phyloP scores from a whole-genome alignment of 2,888 invertebrate species.

The Pocota personata region DNA sequence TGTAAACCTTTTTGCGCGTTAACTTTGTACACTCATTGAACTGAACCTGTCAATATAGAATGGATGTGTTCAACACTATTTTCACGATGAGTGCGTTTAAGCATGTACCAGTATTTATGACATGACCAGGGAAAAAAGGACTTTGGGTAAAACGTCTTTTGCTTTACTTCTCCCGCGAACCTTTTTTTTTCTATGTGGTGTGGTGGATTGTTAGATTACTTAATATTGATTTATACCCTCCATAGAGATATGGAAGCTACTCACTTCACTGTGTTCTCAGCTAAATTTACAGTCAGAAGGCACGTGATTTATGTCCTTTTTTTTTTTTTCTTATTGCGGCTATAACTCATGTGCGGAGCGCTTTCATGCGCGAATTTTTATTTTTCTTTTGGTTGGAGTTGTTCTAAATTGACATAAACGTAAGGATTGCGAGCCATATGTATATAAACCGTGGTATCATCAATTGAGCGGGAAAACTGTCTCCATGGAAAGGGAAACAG shows the following conservation, averaged over 20 bases:
- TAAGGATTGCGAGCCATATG: background rate
- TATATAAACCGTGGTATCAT: too few relatives aligned
- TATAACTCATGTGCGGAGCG: background rate
- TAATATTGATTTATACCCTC: slow-evolving; percentile 8
- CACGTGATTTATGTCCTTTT: slow-evolving; percentile 23
- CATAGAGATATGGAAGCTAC: background rate
- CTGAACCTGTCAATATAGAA: too few relatives aligned
- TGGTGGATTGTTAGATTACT: too few relatives aligned
- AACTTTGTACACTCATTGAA: too few relatives aligned
- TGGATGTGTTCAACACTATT: too few relatives aligned
- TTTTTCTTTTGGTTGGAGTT: background rate
- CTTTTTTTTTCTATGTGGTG: too few relatives aligned
- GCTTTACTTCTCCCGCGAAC: too few relatives aligned
- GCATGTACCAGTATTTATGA: too few relatives aligned
- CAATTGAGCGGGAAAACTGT: background rate
- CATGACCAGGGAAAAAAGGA: too few relatives aligned
- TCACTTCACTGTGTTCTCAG: background rate
- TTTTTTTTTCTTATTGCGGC: background rate
- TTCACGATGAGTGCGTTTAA: too few relatives aligned
- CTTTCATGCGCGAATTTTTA: background rate
- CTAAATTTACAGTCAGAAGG: slow-evolving; percentile 3
- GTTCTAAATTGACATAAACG: background rate
- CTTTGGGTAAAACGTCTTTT: too few relatives aligned
- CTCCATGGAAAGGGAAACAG: background rate
- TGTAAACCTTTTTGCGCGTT: too few relatives aligned